These are phyloP conservation scores for Pteruthius melanotis DNA, from an alignment of 2,113 vertebrate species.

Conservation along the genomic window DNA sequence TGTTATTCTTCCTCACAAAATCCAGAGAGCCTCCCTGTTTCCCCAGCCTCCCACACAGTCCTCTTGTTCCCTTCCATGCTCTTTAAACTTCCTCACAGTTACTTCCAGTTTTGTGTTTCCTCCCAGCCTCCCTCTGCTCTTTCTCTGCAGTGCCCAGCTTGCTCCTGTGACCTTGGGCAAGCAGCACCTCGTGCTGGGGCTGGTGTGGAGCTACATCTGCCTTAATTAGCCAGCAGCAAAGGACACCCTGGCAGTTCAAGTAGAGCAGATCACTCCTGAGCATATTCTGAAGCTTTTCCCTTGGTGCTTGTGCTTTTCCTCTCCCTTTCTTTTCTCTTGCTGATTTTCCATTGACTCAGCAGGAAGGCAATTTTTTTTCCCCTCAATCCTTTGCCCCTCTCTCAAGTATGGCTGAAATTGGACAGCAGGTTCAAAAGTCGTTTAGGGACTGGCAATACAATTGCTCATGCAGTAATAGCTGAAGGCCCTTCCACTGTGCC, in stretches of 20 bases:
- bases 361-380: background rate
- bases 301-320: background rate
- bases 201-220: background rate
- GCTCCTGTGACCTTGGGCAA: background rate
- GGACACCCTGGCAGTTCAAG: background rate
- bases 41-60: constrained; percentile 12
- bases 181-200: background rate
- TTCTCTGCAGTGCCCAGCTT: background rate
- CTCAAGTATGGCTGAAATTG: background rate
- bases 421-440: background rate
- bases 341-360: background rate
- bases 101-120: background rate
- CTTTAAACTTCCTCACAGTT: background rate
- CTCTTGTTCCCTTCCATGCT: background rate
- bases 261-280: background rate
- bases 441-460: background rate
- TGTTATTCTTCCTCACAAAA: background rate
- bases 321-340: background rate
- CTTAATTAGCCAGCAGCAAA: background rate
- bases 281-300: background rate
- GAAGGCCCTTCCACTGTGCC: background rate
- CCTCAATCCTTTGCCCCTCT: background rate
- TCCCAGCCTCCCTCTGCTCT: background rate
- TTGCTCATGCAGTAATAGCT: background rate
- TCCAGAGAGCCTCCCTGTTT: constrained; percentile 9